Conservation (phyloP, 2,797 vertebrate species). For the Crax fasciolata region DNA sequence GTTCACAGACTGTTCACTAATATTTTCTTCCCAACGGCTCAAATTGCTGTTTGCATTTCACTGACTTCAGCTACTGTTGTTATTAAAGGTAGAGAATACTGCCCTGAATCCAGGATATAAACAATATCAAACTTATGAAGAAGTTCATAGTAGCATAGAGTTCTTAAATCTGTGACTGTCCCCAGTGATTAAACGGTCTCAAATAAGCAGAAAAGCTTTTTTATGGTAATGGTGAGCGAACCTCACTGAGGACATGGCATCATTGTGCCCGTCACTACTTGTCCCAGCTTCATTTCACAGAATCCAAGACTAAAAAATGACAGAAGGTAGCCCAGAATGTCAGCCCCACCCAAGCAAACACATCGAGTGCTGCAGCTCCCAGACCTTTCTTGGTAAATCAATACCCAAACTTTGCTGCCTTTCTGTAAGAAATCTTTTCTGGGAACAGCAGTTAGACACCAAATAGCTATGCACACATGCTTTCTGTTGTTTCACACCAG, state of each 20-base stretch:
- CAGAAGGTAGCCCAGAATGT: neutral
- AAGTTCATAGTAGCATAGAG: neutral
- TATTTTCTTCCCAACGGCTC: neutral
- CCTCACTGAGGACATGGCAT: neutral
- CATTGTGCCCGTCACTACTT: neutral
- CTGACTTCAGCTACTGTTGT: neutral
- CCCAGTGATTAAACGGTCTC: neutral
- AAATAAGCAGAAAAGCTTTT: neutral
- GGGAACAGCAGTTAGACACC: neutral
- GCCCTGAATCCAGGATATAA: neutral
- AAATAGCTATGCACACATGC: rapidly evolving
- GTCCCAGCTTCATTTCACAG: neutral
- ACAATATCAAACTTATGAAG: neutral
- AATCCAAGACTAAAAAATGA: neutral
- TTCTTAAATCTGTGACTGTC: neutral
- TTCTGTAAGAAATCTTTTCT: neutral
- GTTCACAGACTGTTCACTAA: neutral
- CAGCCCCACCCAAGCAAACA: neutral
- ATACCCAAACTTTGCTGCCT: neutral
- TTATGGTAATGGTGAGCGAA: neutral
- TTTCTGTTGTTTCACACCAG: neutral
- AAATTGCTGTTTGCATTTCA: neutral
- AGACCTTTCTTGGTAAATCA: neutral
- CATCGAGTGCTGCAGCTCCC: neutral
- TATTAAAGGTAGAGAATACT: neutral